Evolutionary conservation across 2,113 vertebrate genomes (phyloP), one percentile per base, ranked within the genome.

Genomic region (Gnathonemus longibarbis): DNA sequence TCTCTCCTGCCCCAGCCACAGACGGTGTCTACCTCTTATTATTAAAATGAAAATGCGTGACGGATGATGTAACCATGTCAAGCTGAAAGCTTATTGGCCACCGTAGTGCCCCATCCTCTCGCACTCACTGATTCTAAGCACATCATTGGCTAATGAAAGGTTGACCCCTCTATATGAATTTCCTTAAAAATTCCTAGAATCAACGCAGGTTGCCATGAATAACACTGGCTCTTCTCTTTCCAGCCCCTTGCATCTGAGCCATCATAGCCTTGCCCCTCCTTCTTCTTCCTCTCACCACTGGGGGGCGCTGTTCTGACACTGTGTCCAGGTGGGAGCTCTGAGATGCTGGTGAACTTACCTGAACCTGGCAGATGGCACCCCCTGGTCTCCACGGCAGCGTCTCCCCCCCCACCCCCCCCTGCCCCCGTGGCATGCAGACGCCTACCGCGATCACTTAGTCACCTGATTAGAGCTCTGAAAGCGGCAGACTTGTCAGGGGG

Each of bases 301-400:
- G 24, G 80, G 35, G 31, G 46, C 3, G 8, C 80, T 53, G 21
- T 84, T 89, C 74, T 91, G 88, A 89, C 89, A 89, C 17, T 62
- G 35, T 85, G 86, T 84, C 49, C 46, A 88, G 89, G 91, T 53
- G 83, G 50, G 89, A 74, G 87, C 88, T 24, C 48, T 77, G 10
- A 31, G 85, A 83, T 87, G 52, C 88, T 90, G 91, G 89, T 50
- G 48, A 56, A 62, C 77, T 49, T 90, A 90, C 50, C 84, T 84
- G 48, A 50, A 89, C 56, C n/a, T 90, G 91, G 90, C 91, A 93
- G 91, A 93, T 91, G 91, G 91, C 62, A 87, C 42, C 66, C 31
- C 35, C 56, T 2, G 66, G 53, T 87, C 19, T 35, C n/a, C 45
- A 87, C 48, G 24, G 62, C 66, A 52, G 52, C n/a, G 10, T 15